Percentiles rank a stretch among this genome's conserved stretches.
phyloP scores from a whole-genome alignment of 2,113 vertebrate species.

The Ramphastos sulfuratus region DNA sequence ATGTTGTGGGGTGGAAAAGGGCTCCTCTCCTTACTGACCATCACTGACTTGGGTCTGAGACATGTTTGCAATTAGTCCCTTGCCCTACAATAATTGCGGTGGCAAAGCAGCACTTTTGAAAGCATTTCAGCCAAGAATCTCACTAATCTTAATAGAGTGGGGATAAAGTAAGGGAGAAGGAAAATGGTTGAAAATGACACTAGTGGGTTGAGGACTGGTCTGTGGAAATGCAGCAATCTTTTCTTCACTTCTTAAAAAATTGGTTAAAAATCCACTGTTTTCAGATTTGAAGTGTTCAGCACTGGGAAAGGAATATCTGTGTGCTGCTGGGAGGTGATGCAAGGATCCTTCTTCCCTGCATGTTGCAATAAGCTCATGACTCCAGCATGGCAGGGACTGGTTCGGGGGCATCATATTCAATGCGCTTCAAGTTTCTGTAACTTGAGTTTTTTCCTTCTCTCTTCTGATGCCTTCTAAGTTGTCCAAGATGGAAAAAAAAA shows the following conservation, averaged over 20 bases:
- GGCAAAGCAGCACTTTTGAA: not conserved
- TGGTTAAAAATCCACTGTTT: not conserved
- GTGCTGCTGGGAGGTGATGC: not conserved
- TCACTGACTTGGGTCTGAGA: not conserved
- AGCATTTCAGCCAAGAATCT: not conserved
- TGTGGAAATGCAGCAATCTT: not conserved
- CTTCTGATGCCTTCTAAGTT: not conserved
- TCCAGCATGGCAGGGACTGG: fast-evolving
- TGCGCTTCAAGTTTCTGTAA: not conserved
- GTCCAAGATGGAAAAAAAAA: not conserved
- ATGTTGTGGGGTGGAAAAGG: not conserved
- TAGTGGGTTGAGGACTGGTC: not conserved
- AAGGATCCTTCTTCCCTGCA: not conserved
- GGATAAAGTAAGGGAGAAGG: not conserved
- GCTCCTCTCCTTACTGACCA: not conserved
- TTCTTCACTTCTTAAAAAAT: not conserved
- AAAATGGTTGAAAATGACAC: not conserved
- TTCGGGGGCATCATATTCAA: not conserved
- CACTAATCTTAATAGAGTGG: not conserved
- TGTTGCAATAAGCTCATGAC: not conserved
- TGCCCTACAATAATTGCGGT: not conserved
- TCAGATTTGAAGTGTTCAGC: not conserved
- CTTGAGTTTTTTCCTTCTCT: not conserved
- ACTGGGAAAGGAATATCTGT: not conserved
- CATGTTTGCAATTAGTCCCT: not conserved